Evolutionary conservation across 1,140 invertebrate genomes (phyloP).

Genomic region (Apis laboriosa): DNA sequence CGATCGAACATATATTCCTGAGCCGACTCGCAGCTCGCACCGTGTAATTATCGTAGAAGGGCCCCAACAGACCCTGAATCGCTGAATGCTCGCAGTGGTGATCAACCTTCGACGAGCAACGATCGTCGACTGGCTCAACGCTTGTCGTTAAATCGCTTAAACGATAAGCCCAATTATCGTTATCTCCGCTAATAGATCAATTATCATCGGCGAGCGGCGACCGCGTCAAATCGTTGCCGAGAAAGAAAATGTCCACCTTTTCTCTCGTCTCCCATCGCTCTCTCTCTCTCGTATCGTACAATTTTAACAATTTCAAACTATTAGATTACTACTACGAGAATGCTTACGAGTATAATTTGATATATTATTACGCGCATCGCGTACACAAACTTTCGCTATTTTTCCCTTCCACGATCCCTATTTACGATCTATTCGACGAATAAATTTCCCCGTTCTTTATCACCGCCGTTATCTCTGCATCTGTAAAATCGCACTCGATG

Average conservation of each 20-base stretch:
- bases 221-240: not conserved
- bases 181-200: conserved; percentile 52
- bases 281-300: too few species aligned
- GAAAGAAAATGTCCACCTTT: not conserved
- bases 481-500: not conserved
- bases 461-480: not conserved
- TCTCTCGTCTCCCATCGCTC: not conserved
- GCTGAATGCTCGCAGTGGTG: conserved; percentile 77
- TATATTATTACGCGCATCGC: not conserved
- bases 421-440: not conserved
- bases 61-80: conserved; percentile 74
- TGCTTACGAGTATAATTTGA: too few species aligned
- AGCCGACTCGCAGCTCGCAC: conserved; percentile 75
- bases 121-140: conserved; percentile 8
- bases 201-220: conserved; percentile 1
- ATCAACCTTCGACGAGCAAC: conserved; percentile 69
- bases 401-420: not conserved
- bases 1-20: conserved; percentile 82
- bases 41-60: conserved; percentile 81
- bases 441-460: not conserved
- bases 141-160: conserved; percentile 24
- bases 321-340: too few species aligned
- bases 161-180: conserved; percentile 53
- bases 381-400: too few species aligned
- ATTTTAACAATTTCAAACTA: not conserved